A percentile compares a stretch with the other conserved stretches of the same genome.
Evolutionary conservation across 2,113 vertebrate genomes (phyloP).

Genomic region (Cervus canadensis): DNA sequence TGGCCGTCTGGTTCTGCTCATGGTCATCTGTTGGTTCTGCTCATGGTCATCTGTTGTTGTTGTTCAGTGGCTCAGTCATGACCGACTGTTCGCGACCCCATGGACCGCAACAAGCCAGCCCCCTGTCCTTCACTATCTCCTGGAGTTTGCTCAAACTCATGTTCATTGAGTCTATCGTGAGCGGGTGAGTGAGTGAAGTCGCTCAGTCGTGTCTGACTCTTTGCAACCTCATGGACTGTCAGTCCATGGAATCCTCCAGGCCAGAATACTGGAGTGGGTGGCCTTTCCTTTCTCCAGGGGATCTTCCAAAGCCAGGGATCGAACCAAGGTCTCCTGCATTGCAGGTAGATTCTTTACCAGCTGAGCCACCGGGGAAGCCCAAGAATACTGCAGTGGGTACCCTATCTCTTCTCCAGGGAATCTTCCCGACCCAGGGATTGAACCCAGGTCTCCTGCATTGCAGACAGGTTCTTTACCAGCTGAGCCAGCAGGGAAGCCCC

Average conservation of each 20-base stretch:
- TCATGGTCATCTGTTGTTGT: not conserved
- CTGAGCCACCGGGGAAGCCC: not conserved
- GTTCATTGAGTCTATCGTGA: not conserved
- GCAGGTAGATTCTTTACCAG: not conserved
- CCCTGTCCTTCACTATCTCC: not conserved
- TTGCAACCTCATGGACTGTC: not conserved
- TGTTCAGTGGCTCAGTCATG: not conserved
- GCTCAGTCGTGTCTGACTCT: not conserved
- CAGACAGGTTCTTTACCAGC: not conserved
- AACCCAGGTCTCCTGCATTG: not conserved
- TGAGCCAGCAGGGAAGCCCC: not conserved
- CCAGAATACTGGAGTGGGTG: not conserved
- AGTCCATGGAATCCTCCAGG: not conserved
- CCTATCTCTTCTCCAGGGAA: not conserved
- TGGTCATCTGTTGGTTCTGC: not conserved
- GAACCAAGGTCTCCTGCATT: not conserved
- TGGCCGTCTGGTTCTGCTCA: fast-evolving
- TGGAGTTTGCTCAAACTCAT: not conserved
- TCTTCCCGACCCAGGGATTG: not conserved
- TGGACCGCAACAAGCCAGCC: not conserved
- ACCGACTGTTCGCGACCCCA: not conserved
- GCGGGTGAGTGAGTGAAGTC: not conserved
- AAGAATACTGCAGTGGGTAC: not conserved
- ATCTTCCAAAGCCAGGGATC: fast-evolving
- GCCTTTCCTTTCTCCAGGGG: not conserved